Evolutionary conservation across 2,113 vertebrate species (phyloP).

Genomic region (Accipiter cooperii): DNA sequence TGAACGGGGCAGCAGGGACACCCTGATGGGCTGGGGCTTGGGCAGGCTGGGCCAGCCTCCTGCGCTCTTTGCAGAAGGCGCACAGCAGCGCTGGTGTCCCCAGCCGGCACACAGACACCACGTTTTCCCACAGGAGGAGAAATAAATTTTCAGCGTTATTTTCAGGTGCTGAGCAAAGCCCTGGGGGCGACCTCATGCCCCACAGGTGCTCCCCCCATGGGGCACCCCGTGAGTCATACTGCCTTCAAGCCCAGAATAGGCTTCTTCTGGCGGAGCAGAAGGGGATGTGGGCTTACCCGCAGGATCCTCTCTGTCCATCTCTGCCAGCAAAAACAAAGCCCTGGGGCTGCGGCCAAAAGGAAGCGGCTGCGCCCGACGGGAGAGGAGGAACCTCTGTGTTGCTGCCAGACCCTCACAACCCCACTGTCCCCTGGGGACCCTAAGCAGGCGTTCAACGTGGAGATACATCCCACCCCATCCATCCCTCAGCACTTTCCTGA

Average conservation of each 20-base stretch:
- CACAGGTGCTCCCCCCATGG: accelerated
- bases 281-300: neutral
- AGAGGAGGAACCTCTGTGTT: neutral
- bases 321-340: neutral
- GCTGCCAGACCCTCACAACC: accelerated
- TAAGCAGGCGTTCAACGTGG: accelerated
- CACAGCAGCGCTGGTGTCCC: neutral
- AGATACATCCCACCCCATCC: neutral
- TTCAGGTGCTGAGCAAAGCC: neutral
- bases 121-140: accelerated
- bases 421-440: accelerated
- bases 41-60: neutral
- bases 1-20: neutral
- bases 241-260: neutral
- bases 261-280: neutral
- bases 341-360: accelerated
- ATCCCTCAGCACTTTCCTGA: neutral
- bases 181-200: neutral
- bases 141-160: neutral
- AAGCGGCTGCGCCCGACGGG: neutral
- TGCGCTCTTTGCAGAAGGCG: neutral
- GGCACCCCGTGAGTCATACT: accelerated
- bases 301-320: neutral
- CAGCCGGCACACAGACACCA: neutral
- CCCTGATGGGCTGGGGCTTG: accelerated